phyloP scores from a whole-genome alignment of 2,888 invertebrate species.

The Ditula angustiorana region DNA sequence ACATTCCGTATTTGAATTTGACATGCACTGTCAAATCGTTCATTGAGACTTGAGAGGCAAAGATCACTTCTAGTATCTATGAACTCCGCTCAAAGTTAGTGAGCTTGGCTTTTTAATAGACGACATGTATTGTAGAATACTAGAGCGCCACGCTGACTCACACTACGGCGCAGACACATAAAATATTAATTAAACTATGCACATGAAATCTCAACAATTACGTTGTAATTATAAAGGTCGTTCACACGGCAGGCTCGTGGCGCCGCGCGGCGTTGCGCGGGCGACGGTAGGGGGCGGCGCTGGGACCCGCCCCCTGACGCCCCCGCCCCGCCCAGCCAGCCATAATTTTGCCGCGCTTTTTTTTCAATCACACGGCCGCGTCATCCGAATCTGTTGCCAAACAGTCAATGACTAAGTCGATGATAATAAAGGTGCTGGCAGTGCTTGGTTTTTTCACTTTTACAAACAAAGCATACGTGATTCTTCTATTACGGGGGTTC shows the following conservation, averaged over 20 bases:
- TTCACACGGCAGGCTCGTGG: slow-evolving; percentile 36
- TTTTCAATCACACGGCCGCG: slow-evolving; percentile 72
- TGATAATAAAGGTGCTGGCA: slow-evolving; percentile 17
- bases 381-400: slow-evolving; percentile 79
- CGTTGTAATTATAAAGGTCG: slow-evolving; percentile 36
- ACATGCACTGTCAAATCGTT: background rate
- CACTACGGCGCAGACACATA: slow-evolving; percentile 11
- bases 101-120: background rate
- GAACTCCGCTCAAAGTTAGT: background rate
- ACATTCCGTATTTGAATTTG: no score
- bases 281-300: slow-evolving; percentile 76
- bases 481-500: slow-evolving; percentile 45
- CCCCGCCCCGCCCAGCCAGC: slow-evolving; percentile 76
- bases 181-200: slow-evolving; percentile 27
- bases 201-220: slow-evolving; percentile 36
- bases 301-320: slow-evolving; percentile 65
- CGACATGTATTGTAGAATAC: background rate
- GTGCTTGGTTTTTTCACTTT: slow-evolving; percentile 13
- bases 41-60: background rate
- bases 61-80: background rate
- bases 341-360: slow-evolving; percentile 81
- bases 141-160: slow-evolving; percentile 22
- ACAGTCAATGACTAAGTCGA: slow-evolving; percentile 60
- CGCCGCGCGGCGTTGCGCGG: slow-evolving; percentile 58
- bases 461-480: slow-evolving; percentile 33